Percentiles rank a stretch among this genome's conserved stretches.
Evolutionary conservation across 2,888 invertebrate genomes (phyloP).

Genomic region (Protonemura montana): DNA sequence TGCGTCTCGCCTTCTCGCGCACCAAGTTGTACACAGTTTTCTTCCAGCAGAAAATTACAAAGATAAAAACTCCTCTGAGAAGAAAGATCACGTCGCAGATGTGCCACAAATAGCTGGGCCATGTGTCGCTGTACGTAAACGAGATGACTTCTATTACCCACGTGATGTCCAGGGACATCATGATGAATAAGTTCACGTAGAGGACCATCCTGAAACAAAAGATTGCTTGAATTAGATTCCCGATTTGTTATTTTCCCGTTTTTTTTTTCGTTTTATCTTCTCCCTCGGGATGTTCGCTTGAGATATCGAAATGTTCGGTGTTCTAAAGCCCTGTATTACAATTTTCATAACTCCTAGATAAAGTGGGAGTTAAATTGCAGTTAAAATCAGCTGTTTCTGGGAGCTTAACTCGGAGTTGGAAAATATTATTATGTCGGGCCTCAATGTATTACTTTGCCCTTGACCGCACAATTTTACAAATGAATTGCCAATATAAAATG

Average conservation of each 20-base stretch:
- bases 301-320: neutral
- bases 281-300: neutral
- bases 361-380: no score
- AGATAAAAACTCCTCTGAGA: constrained; percentile 52
- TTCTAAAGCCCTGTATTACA: no score
- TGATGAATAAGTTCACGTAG: constrained; percentile 52
- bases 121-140: constrained; percentile 46
- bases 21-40: constrained; percentile 44
- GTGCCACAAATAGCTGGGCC: constrained; percentile 49
- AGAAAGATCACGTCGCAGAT: constrained; percentile 51
- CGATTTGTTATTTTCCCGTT: neutral
- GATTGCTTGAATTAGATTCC: neutral
- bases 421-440: no score
- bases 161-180: constrained; percentile 50
- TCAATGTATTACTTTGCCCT: neutral
- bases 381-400: no score
- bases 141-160: constrained; percentile 52
- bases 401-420: no score
- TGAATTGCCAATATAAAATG: neutral
- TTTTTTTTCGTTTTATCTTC: neutral
- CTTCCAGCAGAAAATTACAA: constrained; percentile 53
- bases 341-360: no score
- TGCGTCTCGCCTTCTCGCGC: constrained; percentile 12
- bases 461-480: neutral
- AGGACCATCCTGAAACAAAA: constrained; percentile 48